Base-by-base conservation (phyloP, 2,888 invertebrate species). In the Hemicrepidius hirtus region DNA sequence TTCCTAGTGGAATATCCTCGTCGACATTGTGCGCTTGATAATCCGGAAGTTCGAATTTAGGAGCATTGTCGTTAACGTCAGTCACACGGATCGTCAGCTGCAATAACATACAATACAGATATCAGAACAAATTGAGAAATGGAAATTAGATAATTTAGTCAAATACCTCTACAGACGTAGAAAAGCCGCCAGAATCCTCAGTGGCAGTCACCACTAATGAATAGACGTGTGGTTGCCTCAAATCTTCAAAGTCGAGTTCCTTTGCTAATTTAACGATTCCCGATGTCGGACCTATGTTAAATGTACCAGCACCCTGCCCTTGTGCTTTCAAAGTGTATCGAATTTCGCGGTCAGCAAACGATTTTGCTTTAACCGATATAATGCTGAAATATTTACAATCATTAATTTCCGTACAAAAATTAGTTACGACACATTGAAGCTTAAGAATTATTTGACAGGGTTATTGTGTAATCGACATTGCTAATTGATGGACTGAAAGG, bases 51-150 rank as follows among this genome's bases (percentile, higher is more conserved):
- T 98, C 97, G 83, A 97, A 98, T 86, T 97, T 96, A 0, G 98
- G 98, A 7, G 97, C 95, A 86, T 99, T 98, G 88, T 99, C 99
- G 85, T 99, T 99, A 49, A 97, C 96, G 86, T 99, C 99, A 5
- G 95, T 95, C 50, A 99, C 97, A 76, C 96, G 92, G 76, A 97
- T 97, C 2, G 96, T 97, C 55, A 97, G 86, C 96, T 97, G 88
- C 44, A 90, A 90, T 74, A 60, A 64, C 62, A 55, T 46, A 55
- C 16, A 7, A 37, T 40, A 12, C 20, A 57, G 57, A 57, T 20
- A 57, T 21, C 20, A 35, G 18, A 7, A 32, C 35, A 55, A 55
- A 55, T 32, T 28, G 9, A 32, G 18, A 32, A 16, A 32, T 16
- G 21, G 9, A 55, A 13, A 49, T 28, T 28, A 18, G 59, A 65